Evolutionary conservation across 2,113 vertebrate species (phyloP).

Genomic region (Centropus unirufus): DNA sequence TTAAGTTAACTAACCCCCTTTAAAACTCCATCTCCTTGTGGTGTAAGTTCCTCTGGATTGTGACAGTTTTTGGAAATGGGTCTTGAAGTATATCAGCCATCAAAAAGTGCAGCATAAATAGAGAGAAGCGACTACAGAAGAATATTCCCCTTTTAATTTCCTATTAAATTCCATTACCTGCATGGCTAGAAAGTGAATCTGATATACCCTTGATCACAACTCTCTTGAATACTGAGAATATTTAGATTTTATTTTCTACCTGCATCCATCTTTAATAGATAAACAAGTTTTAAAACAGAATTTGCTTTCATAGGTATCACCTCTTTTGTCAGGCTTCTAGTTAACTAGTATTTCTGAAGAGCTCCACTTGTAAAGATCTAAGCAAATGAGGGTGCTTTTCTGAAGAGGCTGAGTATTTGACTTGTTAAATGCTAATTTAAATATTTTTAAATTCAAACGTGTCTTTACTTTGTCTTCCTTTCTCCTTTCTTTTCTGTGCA

Average conservation of each 20-base stretch:
- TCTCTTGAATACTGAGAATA: not conserved
- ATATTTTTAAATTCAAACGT: conserved; percentile 68
- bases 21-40: not conserved
- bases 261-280: conserved; percentile 11
- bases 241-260: conserved; percentile 39
- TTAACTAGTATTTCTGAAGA: conserved; percentile 53
- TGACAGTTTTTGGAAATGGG: not conserved
- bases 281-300: conserved; percentile 47
- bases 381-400: conserved; percentile 23
- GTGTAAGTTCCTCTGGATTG: not conserved
- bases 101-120: not conserved
- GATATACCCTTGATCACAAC: not conserved
- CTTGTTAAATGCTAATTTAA: conserved; percentile 72
- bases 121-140: not conserved
- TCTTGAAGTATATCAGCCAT: not conserved
- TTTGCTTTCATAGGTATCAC: not conserved
- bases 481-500: conserved; percentile 39
- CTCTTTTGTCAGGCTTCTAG: not conserved
- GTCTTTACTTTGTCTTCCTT: conserved; percentile 48
- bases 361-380: conserved; percentile 6
- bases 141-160: not conserved
- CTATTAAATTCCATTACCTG: not conserved
- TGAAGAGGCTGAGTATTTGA: conserved; percentile 16
- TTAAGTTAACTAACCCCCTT: not conserved
- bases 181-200: not conserved